Conservation (phyloP, 2,888 invertebrate species). For the Drosophila kambysellisi region DNA sequence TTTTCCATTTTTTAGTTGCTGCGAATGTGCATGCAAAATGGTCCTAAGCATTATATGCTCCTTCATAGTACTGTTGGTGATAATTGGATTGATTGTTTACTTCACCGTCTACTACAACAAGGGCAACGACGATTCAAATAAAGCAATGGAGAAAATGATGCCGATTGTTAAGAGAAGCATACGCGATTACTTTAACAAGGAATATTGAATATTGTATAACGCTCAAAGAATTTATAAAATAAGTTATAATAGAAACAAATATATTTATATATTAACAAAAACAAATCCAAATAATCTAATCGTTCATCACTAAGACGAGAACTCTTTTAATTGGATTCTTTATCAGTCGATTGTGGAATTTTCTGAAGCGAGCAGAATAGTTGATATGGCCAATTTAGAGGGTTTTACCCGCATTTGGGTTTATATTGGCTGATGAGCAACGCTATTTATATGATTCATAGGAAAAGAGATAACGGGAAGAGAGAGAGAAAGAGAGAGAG, state of each 20-base stretch:
- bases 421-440: constrained; percentile 23
- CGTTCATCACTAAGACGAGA: constrained; percentile 23
- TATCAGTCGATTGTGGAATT: constrained; percentile 48
- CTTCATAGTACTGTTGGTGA: constrained; percentile 65
- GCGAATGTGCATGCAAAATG: constrained; percentile 81
- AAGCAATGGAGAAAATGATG: constrained; percentile 53
- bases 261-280: constrained; percentile 9
- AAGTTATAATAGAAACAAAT: constrained; percentile 40
- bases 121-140: constrained; percentile 51
- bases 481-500: constrained; percentile 1
- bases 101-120: constrained; percentile 80
- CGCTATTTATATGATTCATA: constrained; percentile 34
- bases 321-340: constrained; percentile 33
- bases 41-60: constrained; percentile 75
- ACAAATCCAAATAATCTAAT: constrained; percentile 57
- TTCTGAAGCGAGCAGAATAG: constrained; percentile 33
- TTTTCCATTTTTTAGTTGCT: constrained; percentile 79
- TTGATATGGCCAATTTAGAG: constrained; percentile 41
- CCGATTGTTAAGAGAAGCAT: constrained; percentile 72
- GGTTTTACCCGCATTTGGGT: constrained; percentile 11
- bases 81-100: constrained; percentile 83
- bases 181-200: constrained; percentile 73
- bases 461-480: constrained; percentile 4
- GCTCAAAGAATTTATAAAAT: constrained; percentile 57
- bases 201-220: constrained; percentile 39